Base-by-base conservation (phyloP, 2,113 vertebrate species). In the Microtus pennsylvanicus region DNA sequence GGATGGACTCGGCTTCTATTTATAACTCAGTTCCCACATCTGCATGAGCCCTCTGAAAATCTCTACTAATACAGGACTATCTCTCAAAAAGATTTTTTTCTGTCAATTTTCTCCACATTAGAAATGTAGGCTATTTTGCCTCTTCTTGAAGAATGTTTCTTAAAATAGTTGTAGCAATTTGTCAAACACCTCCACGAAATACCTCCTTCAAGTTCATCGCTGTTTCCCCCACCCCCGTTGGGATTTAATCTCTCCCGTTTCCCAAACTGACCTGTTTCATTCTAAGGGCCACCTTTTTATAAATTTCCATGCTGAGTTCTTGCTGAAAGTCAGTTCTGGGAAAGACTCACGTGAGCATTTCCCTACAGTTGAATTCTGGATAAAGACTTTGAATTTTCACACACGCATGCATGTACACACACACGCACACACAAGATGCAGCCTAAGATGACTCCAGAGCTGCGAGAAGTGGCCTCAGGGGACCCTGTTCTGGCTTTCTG, bases 1-100 rank as follows among this genome's bases (percentile, higher is more conserved):
- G 10, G 50, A 80, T 42, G 72, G 96, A 61, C 86, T 88, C 21
- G 14, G 55, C 58, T 69, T 86, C 2, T 95, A 92, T 96, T 96
- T 94, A 94, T 95, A 96, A 75, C 35, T 92, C 91, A n/a, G 28
- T 91, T 95, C 77, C 92, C 93, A 93, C 82, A 63, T 96, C 87
- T 69, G 88, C 91, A n/a, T 61, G 69, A 76, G 81, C 67, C 78
- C 77, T 98, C 91, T 97, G 94, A 97, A 94, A 96, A 97, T 90
- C 93, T 42, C 88, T 8, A 88, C 89, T 74, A 96, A 94, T 63
- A 33, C 35, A 63, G 85, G 13, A 30, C 65, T 67, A 28, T 63
- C 2, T 50, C 35, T 26, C 90, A 85, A 28, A 63, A 26, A 28
- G 8, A 17, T 19, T 89, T 91, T 94, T 96, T 95, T 93, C 92